Percentiles rank a stretch among this genome's conserved stretches.
These are phyloP conservation scores for Phallusia fumigata DNA, from an alignment of 23 tunicate genomes.

Conservation along the genomic window DNA sequence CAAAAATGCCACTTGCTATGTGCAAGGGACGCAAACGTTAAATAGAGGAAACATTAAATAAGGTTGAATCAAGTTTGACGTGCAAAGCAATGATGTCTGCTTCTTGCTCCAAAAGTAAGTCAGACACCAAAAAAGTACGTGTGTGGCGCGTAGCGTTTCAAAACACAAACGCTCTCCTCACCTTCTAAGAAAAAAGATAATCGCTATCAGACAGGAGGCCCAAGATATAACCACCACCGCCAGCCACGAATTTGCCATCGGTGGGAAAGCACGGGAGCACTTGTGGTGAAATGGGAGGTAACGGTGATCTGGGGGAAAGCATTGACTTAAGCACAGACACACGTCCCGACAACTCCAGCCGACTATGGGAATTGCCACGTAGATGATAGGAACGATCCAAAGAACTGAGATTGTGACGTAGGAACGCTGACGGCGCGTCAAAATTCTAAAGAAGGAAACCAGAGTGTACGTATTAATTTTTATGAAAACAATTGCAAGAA, in stretches of 20 bases:
- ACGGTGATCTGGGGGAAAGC: slow-evolving; percentile 55
- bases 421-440: slow-evolving; percentile 67
- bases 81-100: too few species aligned
- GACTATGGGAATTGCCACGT: slow-evolving; percentile 48
- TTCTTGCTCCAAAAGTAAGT: too few species aligned
- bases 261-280: slow-evolving; percentile 81
- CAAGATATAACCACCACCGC: slow-evolving; percentile 57
- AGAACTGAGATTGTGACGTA: slow-evolving; percentile 43
- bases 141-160: too few species aligned
- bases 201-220: slow-evolving; percentile 42
- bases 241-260: slow-evolving; percentile 81
- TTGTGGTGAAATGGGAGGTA: slow-evolving; percentile 19
- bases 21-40: too few species aligned
- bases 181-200: slow-evolving; percentile 58
- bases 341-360: slow-evolving; percentile 63
- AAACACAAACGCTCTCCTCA: slow-evolving; percentile 7
- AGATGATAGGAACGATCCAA: slow-evolving; percentile 68
- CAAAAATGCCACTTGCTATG: too few species aligned
- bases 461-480: background rate
- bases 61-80: too few species aligned
- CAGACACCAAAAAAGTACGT: too few species aligned
- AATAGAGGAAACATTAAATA: too few species aligned
- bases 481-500: background rate
- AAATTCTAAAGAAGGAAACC: slow-evolving; percentile 13
- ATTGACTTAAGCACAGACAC: slow-evolving; percentile 74